phyloP scores from a whole-genome alignment of 1,140 invertebrate species.

The Drosophila kepulauana region DNA sequence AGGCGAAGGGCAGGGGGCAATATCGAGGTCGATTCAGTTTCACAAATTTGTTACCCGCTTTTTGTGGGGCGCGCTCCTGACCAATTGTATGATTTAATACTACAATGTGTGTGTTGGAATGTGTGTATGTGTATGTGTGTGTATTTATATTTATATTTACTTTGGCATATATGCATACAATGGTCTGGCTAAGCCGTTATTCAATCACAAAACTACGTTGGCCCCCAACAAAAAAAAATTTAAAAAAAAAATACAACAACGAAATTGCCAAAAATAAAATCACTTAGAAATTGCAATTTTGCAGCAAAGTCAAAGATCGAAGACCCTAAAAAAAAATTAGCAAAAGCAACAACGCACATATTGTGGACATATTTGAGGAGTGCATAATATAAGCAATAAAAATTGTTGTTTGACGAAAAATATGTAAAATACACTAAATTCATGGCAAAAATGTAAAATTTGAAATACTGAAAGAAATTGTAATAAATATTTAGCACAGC shows the following conservation, averaged over 20 bases:
- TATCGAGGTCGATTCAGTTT: slow-evolving; percentile 30
- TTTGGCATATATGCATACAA: slow-evolving; percentile 27
- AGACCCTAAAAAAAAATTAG: slow-evolving; percentile 22
- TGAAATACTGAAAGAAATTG: no score
- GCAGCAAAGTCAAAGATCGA: slow-evolving; percentile 14
- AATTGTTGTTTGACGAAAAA: no score
- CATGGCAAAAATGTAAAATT: no score
- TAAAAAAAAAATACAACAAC: background rate
- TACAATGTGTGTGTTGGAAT: slow-evolving; percentile 51
- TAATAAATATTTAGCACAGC: no score
- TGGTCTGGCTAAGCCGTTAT: slow-evolving; percentile 69
- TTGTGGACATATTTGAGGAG: background rate
- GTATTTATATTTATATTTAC: slow-evolving; percentile 38
- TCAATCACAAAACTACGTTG: slow-evolving; percentile 64
- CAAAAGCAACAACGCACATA: background rate
- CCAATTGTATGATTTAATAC: slow-evolving; percentile 78
- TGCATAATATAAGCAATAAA: no score
- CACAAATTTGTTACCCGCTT: slow-evolving; percentile 54
- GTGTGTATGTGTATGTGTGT: background rate
- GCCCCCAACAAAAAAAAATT: slow-evolving; percentile 13
- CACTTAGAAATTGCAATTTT: slow-evolving; percentile 4
- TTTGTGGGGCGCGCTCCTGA: slow-evolving; percentile 51
- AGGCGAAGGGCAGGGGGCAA: background rate
- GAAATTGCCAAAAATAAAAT: slow-evolving; percentile 24
- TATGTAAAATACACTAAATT: no score